phyloP scores from a whole-genome alignment of 2,797 vertebrate genomes.

The Oryzias dopingdopingensis region DNA sequence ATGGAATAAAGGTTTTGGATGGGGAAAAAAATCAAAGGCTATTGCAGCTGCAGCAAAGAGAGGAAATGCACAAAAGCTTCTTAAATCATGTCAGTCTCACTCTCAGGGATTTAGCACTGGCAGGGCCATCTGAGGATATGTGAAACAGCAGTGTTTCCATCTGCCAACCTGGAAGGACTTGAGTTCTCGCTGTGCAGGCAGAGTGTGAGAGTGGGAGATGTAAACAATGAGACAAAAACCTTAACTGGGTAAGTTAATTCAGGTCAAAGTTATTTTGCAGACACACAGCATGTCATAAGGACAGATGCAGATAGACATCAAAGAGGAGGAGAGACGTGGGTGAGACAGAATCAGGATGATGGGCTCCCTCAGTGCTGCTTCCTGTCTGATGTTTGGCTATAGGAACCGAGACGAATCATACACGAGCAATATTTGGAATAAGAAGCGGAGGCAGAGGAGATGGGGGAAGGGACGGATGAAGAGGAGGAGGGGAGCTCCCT shows the following conservation, averaged over 20 bases:
- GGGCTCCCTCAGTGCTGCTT: slow-evolving; percentile 39
- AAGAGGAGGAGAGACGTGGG: slow-evolving; percentile 40
- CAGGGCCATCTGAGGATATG: slow-evolving; percentile 49
- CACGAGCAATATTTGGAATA: slow-evolving; percentile 65
- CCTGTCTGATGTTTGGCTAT: slow-evolving; percentile 64
- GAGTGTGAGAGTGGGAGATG: slow-evolving; percentile 38
- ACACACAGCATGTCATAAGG: slow-evolving; percentile 36
- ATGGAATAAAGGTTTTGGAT: slow-evolving; percentile 54
- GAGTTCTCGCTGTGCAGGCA: slow-evolving; percentile 46
- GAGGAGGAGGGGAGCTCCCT: slow-evolving; percentile 44
- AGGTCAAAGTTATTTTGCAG: slow-evolving; percentile 41
- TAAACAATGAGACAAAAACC: slow-evolving; percentile 59
- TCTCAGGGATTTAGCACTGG: slow-evolving; percentile 58
- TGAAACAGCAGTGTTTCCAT: slow-evolving; percentile 63
- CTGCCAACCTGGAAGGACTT: slow-evolving; percentile 54
- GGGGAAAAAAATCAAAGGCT: slow-evolving; percentile 39
- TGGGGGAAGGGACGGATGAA: slow-evolving; percentile 33
- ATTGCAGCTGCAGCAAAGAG: slow-evolving; percentile 34
- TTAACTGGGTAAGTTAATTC: slow-evolving; percentile 19
- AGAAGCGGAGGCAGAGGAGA: slow-evolving; percentile 31
- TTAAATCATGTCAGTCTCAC: slow-evolving; percentile 68
- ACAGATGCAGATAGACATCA: slow-evolving; percentile 54
- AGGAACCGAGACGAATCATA: slow-evolving; percentile 53
- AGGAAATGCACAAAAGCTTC: slow-evolving; percentile 62
- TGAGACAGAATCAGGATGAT: slow-evolving; percentile 55